phyloP scores from a whole-genome alignment of 2,113 vertebrate genomes.

The Hippocampus mohnikei region DNA sequence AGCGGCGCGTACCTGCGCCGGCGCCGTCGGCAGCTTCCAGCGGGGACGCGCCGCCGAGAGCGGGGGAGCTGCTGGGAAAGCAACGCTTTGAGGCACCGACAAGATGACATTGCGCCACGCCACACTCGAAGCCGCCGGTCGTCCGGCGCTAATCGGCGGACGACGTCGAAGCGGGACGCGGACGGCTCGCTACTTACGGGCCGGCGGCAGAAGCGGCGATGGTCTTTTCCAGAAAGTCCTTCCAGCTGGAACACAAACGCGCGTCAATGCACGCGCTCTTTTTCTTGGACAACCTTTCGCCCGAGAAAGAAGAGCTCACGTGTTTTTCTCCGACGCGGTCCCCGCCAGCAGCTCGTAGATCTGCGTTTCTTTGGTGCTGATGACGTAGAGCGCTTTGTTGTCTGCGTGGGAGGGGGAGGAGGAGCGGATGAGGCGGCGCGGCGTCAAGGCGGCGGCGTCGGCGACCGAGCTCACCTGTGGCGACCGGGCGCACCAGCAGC shows the following conservation, averaged over 20 bases:
- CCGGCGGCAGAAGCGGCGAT: slow-evolving; percentile 43
- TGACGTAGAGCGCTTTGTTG: slow-evolving; percentile 88
- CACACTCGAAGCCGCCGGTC: too few species aligned
- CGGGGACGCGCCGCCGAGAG: slow-evolving; percentile 40
- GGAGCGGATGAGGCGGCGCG: background rate
- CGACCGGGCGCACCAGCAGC: slow-evolving; percentile 83
- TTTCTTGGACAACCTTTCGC: too few species aligned
- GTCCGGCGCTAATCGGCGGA: too few species aligned
- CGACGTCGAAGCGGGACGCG: too few species aligned
- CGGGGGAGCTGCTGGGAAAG: slow-evolving; percentile 40
- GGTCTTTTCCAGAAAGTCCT: slow-evolving; percentile 70
- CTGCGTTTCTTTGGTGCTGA: slow-evolving; percentile 89
- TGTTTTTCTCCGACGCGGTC: slow-evolving; percentile 84
- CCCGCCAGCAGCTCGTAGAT: slow-evolving; percentile 90
- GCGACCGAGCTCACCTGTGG: slow-evolving; percentile 73
- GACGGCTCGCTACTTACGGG: slow-evolving; percentile 47
- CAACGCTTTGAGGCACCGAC: background rate
- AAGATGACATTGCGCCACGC: too few species aligned
- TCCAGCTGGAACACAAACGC: slow-evolving; percentile 61
- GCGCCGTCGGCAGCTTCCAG: slow-evolving; percentile 27
- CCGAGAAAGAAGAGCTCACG: slow-evolving; percentile 60
- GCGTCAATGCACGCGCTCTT: background rate
- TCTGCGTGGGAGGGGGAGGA: slow-evolving; percentile 65
- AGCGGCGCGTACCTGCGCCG: slow-evolving; percentile 53
- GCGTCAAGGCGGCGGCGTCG: background rate